Percentiles rank a stretch among this genome's conserved stretches.
phyloP scores from a whole-genome alignment of 2,888 invertebrate species.

The Trissolcus brochymenae region DNA sequence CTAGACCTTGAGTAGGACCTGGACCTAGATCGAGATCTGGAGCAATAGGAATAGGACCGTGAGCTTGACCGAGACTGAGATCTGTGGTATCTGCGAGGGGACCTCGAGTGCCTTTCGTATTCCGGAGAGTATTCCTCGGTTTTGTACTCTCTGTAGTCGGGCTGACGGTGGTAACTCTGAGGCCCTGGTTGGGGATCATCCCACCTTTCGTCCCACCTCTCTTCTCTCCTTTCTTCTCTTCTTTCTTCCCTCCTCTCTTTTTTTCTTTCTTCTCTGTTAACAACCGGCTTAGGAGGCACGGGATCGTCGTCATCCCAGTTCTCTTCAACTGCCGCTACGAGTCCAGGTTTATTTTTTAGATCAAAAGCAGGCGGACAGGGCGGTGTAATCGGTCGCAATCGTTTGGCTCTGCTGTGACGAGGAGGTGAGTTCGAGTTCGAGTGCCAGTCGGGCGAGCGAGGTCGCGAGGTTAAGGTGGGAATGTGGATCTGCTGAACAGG shows the following conservation, averaged over 20 bases:
- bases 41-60: slow-evolving; percentile 4
- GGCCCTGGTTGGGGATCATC: neutral
- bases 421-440: neutral
- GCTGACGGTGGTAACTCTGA: neutral
- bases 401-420: slow-evolving; percentile 2
- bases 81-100: slow-evolving; percentile 11
- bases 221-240: too few relatives aligned
- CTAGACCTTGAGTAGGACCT: slow-evolving; percentile 7
- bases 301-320: slow-evolving; percentile 31
- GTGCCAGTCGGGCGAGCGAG: neutral
- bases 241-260: too few relatives aligned
- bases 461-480: neutral
- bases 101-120: slow-evolving; percentile 17
- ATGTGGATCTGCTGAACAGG: neutral
- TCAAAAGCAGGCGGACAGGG: slow-evolving; percentile 30
- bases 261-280: too few relatives aligned
- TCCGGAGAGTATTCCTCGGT: slow-evolving; percentile 19
- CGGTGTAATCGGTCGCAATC: slow-evolving; percentile 21
- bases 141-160: neutral
- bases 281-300: neutral
- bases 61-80: slow-evolving; percentile 21
- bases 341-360: neutral
- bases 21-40: slow-evolving; percentile 1
- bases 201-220: slow-evolving; percentile 17
- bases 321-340: neutral